Evolutionary conservation across 2,797 vertebrate species (phyloP).

Genomic region (Schizothorax lantsangensis): DNA sequence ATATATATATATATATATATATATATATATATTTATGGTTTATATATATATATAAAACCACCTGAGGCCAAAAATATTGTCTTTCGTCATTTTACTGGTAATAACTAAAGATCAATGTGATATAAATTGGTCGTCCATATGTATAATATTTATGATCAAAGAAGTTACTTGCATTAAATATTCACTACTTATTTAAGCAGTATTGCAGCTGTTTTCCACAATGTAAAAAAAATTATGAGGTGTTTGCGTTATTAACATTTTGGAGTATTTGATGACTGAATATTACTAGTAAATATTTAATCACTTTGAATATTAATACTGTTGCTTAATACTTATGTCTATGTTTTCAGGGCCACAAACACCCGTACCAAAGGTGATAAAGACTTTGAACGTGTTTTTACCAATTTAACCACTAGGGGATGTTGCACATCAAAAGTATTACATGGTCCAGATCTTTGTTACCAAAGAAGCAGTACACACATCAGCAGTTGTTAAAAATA

Average conservation of each 20-base stretch:
- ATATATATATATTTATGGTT: too few species aligned
- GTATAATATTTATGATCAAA: background rate
- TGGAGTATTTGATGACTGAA: background rate
- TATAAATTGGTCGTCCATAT: background rate
- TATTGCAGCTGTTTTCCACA: background rate
- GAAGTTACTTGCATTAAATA: background rate
- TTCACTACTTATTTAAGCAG: background rate
- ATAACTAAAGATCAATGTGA: background rate
- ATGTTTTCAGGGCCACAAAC: background rate
- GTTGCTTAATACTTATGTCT: background rate
- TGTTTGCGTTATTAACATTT: background rate
- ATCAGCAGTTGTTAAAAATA: background rate
- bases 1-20: too few species aligned
- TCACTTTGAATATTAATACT: constrained; percentile 1
- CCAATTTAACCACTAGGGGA: constrained; percentile 25
- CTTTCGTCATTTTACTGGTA: background rate
- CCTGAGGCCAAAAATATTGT: background rate
- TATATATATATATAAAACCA: background rate
- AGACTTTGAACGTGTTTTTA: background rate
- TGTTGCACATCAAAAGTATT: constrained; percentile 6
- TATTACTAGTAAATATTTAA: background rate
- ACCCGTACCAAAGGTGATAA: background rate
- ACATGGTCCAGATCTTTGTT: background rate
- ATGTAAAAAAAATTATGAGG: background rate
- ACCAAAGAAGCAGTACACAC: background rate